phyloP scores from a whole-genome alignment of 2,113 vertebrate species.

The Sceloporus undulatus region DNA sequence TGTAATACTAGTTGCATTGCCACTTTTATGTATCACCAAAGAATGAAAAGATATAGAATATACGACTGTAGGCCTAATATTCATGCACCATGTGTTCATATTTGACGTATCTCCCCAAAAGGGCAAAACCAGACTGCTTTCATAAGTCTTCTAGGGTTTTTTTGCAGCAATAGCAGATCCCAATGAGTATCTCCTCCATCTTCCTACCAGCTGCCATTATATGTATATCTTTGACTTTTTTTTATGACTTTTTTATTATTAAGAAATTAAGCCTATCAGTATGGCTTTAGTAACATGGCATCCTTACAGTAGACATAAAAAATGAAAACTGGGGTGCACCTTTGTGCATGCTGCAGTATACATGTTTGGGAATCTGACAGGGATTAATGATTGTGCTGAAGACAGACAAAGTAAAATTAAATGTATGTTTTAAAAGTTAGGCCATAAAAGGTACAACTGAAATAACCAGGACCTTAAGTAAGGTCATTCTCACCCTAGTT shows the following conservation, averaged over 20 bases:
- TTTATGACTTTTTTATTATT: not conserved
- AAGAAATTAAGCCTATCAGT: not conserved
- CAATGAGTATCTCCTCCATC: not conserved
- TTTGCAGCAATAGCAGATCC: not conserved
- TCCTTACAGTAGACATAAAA: not conserved
- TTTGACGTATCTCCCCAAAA: not conserved
- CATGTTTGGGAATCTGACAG: not conserved
- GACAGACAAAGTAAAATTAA: not conserved
- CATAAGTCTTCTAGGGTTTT: not conserved
- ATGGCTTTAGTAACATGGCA: not conserved
- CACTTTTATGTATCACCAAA: no score
- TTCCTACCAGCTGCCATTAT: not conserved
- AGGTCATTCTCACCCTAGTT: no score
- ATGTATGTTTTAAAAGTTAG: not conserved
- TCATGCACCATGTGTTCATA: not conserved
- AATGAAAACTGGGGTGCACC: not conserved
- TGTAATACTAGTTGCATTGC: no score
- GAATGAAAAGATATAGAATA: no score
- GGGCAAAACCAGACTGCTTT: no score
- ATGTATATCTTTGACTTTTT: not conserved
- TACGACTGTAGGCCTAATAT: no score
- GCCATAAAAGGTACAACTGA: not conserved
- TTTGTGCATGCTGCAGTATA: not conserved
- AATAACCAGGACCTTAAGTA: not conserved
- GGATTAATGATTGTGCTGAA: not conserved